These are phyloP conservation scores for Nasonia oneida DNA, from an alignment of 2,888 invertebrate species.

Conservation along the genomic window DNA sequence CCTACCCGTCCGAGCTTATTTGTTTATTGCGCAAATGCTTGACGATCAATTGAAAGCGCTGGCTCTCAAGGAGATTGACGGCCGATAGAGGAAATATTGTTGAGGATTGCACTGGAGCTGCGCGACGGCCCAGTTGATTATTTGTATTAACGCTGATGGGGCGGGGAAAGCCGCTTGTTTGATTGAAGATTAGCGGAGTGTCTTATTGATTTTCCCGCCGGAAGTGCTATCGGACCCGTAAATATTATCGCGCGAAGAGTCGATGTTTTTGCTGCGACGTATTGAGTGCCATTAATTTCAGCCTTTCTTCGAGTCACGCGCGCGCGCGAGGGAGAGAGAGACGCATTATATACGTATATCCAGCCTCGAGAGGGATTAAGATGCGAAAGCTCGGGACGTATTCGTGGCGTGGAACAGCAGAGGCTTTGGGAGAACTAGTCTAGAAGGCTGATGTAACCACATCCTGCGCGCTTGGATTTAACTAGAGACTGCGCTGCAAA, in stretches of 20 bases:
- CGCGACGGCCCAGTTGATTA: neutral
- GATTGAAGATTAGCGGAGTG: neutral
- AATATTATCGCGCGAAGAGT: neutral
- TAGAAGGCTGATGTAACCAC: constrained; percentile 5
- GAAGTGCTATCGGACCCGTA: neutral
- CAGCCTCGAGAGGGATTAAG: constrained; percentile 9
- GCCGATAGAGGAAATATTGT: neutral
- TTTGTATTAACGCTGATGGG: neutral
- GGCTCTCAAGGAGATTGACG: neutral
- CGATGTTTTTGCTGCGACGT: neutral
- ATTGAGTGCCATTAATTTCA: neutral
- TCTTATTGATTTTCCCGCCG: neutral
- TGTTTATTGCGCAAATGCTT: constrained; percentile 9
- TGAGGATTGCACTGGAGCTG: neutral
- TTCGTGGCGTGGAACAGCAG: neutral
- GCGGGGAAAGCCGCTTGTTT: neutral
- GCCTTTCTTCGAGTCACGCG: neutral
- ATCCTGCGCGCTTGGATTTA: constrained; percentile 21
- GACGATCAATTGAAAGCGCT: neutral
- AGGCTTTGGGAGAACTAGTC: constrained; percentile 19
- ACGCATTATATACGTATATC: neutral
- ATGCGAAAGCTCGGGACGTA: constrained; percentile 18
- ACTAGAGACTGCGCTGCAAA: neutral
- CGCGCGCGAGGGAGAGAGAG: neutral
- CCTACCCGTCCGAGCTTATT: neutral